These are phyloP conservation scores for Onthophagus sagittarius DNA, from an alignment of 2,888 invertebrate genomes.

Conservation along the genomic window DNA sequence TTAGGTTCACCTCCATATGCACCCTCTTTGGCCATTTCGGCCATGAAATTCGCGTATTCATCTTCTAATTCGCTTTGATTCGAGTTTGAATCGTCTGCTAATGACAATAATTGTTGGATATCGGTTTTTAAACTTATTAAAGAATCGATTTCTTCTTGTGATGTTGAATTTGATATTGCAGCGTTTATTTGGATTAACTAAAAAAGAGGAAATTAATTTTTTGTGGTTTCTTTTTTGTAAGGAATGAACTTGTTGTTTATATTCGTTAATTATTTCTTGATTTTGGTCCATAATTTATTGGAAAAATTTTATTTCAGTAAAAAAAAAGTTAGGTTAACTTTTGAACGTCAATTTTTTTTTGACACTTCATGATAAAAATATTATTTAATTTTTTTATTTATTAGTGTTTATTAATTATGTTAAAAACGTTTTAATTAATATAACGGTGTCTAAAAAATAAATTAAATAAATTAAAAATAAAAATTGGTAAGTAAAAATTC, in stretches of 20 bases:
- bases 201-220: slow-evolving; percentile 19
- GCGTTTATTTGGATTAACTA: slow-evolving; percentile 62
- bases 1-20: slow-evolving; percentile 26
- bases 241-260: neutral
- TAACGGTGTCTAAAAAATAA: no score
- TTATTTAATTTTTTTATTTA: no score
- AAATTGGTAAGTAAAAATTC: no score
- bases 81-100: slow-evolving; percentile 50
- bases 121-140: slow-evolving; percentile 60
- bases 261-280: neutral
- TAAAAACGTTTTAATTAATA: no score
- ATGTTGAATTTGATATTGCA: slow-evolving; percentile 52
- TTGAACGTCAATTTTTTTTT: no score
- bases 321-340: no score
- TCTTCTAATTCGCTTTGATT: slow-evolving; percentile 41
- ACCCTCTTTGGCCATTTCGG: slow-evolving; percentile 43
- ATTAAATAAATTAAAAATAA: no score
- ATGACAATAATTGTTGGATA: slow-evolving; percentile 63
- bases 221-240: neutral
- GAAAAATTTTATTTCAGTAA: neutral
- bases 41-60: slow-evolving; percentile 68
- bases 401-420: no score
- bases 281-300: neutral
- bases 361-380: no score
- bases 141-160: slow-evolving; percentile 54